Conservation (phyloP, 2,888 invertebrate genomes). For the Zaprionus obscuricornis region DNA sequence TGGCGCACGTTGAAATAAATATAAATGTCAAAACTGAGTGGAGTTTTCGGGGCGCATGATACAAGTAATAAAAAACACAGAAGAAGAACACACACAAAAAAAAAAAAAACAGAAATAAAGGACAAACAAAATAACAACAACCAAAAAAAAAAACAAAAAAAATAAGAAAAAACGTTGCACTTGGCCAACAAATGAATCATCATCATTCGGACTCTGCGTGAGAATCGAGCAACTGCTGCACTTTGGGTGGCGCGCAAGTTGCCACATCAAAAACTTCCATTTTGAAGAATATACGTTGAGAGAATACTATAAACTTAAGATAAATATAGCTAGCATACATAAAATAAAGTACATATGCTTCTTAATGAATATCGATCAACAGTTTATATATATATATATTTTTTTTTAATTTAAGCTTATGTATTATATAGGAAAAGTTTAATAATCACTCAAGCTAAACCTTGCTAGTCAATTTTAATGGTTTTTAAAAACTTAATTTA, state of each 20-base stretch:
- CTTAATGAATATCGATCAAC: too few relatives aligned
- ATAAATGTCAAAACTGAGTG: constrained; percentile 80
- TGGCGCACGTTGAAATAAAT: constrained; percentile 81
- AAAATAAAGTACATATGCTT: too few relatives aligned
- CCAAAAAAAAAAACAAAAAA: constrained; percentile 6
- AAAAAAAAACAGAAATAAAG: too few relatives aligned
- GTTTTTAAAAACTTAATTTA: too few relatives aligned
- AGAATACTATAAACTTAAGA: too few relatives aligned
- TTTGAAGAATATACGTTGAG: too few relatives aligned
- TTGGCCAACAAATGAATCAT: constrained; percentile 60
- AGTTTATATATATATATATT: too few relatives aligned
- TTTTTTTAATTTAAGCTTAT: background rate
- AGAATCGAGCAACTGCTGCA: constrained; percentile 47
- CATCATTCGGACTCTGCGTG: constrained; percentile 41
- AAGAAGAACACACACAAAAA: constrained; percentile 10
- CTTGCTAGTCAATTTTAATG: too few relatives aligned
- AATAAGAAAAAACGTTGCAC: constrained; percentile 36
- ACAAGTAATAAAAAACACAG: constrained; percentile 26
- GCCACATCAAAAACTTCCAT: too few relatives aligned
- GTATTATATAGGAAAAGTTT: background rate
- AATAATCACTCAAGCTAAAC: background rate
- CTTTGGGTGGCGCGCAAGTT: constrained; percentile 36
- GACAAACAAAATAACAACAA: too few relatives aligned
- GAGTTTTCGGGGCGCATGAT: constrained; percentile 62
- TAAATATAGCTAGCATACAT: too few relatives aligned